Evolutionary conservation across 2,888 invertebrate species (phyloP), one percentile per base, ranked within the genome.

Genomic region (Calameuta pallipes): DNA sequence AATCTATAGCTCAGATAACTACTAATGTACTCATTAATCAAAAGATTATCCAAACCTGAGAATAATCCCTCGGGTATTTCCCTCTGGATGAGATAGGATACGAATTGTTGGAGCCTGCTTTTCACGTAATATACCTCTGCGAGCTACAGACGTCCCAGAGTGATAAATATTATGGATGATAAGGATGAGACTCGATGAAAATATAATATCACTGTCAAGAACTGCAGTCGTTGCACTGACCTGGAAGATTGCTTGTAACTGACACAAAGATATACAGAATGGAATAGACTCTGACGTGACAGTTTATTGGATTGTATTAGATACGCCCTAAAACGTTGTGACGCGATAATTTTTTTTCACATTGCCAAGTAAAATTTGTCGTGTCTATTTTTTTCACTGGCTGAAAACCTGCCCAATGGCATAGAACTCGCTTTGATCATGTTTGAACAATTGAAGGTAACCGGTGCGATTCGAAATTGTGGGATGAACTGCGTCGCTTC

Each of bases 21-120:
- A 77, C 77, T 80, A 80, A 78, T 79, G 79, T 77, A 76, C 71
- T 76, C 79, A 82, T 82, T 81, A 81, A 82, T 83, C 82, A 82
- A 78, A 80, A 76, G 80, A 75, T 81, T 81, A 81, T 80, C 78
- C 79, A 70, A 36, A 56, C 56, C 69, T 31, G 31, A 76, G 56
- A 75, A 78, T 81, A 80, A 79, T 80, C 75, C 74, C 71, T 73
- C 37, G 56, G 71, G 75, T 56, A 79, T 76, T 79, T 35, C 31
- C 23, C 35, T 3, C 11, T 23, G 23, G 56, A 56, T 23, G 56
- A 56, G 56, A 56, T 56, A 23, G 23, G 56, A 23, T 56, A 56
- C 56, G 56, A 56, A 23, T 56, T 23, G 56, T 9, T 23, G 56
- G 9, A 23, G 56, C 9, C 23, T 56, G 23, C 2, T 56, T 56